Percentiles rank a stretch among this genome's conserved stretches.
Conservation (phyloP, 2,797 vertebrate species). For the Syndactyla subalaris region DNA sequence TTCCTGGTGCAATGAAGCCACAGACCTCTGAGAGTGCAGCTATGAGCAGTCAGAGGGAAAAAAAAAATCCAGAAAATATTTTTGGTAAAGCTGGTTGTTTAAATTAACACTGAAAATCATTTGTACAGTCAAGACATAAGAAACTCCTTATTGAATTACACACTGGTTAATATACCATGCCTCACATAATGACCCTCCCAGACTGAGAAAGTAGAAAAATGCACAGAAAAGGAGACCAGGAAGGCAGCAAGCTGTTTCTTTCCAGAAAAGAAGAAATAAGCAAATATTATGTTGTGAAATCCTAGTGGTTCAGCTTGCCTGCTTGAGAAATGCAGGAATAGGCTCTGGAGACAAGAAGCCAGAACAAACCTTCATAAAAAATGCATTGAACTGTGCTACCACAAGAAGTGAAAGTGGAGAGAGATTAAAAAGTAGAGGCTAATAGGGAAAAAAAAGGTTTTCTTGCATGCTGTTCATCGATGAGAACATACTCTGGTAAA, state of each 20-base stretch:
- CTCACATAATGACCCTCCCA: neutral
- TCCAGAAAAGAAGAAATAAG: neutral
- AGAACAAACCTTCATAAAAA: constrained; percentile 1
- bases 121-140: neutral
- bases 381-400: neutral
- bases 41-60: neutral
- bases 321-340: neutral
- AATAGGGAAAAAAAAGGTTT: neutral
- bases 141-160: neutral
- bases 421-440: neutral
- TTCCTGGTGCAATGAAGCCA: neutral
- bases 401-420: neutral
- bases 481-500: neutral
- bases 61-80: neutral
- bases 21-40: neutral
- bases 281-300: neutral
- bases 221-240: neutral
- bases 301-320: neutral
- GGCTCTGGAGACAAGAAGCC: neutral
- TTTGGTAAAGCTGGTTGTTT: neutral
- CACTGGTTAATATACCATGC: neutral
- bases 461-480: neutral
- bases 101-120: neutral
- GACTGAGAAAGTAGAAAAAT: neutral
- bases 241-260: neutral